A percentile compares a stretch with the other conserved stretches of the same genome.
Conservation (phyloP, 2,888 invertebrate genomes). For the Salpingus planirostris region DNA sequence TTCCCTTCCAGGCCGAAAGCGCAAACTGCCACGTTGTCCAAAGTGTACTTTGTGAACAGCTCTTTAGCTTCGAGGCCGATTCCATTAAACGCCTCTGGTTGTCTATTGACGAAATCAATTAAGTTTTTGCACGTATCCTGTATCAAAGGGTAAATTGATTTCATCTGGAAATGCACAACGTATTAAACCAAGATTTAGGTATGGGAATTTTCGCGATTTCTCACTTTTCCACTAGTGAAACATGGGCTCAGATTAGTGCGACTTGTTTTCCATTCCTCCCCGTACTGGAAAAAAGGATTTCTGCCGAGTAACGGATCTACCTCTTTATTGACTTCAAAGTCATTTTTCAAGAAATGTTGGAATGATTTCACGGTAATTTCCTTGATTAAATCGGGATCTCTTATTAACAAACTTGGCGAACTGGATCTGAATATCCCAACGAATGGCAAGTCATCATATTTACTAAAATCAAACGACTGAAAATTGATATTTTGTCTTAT, state of each 20-base stretch:
- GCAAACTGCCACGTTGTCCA: constrained; percentile 41
- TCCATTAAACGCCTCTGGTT: constrained; percentile 29
- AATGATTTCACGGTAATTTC: constrained; percentile 34
- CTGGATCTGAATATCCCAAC: constrained; percentile 34
- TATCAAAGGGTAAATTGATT: constrained; percentile 44
- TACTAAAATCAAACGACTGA: too few relatives aligned
- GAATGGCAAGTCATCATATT: constrained; percentile 28
- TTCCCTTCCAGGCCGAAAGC: constrained; percentile 41
- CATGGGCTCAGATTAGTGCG: constrained; percentile 44
- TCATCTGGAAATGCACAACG: constrained; percentile 31
- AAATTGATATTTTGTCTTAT: too few relatives aligned
- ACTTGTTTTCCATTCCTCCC: constrained; percentile 44
- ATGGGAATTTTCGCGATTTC: too few relatives aligned
- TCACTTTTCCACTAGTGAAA: constrained; percentile 44
- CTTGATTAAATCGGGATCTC: constrained; percentile 35
- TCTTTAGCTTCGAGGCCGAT: constrained; percentile 38
- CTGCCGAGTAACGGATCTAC: constrained; percentile 42
- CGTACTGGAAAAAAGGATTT: constrained; percentile 43
- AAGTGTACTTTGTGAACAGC: constrained; percentile 22
- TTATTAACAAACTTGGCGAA: constrained; percentile 29
- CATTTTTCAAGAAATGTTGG: constrained; percentile 35
- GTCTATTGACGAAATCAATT: constrained; percentile 37
- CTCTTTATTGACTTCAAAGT: constrained; percentile 34
- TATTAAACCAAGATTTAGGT: not conserved
- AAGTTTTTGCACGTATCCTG: constrained; percentile 39